Conservation (phyloP, 2,797 vertebrate genomes). For the Cyclopterus lumpus region DNA sequence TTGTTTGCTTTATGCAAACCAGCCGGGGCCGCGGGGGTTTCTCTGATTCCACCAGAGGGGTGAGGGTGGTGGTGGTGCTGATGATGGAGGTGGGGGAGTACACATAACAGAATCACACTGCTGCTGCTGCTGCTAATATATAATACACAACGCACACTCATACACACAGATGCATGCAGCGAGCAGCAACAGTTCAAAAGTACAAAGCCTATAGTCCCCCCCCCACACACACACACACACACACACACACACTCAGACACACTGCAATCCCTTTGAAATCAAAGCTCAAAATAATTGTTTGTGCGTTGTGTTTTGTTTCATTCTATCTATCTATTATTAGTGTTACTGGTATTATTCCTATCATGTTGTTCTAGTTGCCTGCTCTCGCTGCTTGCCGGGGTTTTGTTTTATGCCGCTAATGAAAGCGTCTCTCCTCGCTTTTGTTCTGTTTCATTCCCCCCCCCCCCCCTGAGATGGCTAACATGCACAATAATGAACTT, state of each 20-base stretch:
- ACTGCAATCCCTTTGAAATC: constrained; percentile 80
- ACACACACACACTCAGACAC: constrained; percentile 24
- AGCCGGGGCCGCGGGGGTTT: constrained; percentile 92
- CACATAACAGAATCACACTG: constrained; percentile 73
- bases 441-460: constrained; percentile 60
- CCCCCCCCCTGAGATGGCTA: constrained; percentile 46
- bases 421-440: constrained; percentile 77
- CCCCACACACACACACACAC: constrained; percentile 22
- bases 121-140: constrained; percentile 72
- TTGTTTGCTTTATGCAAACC: constrained; percentile 99
- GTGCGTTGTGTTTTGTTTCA: constrained; percentile 78
- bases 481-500: constrained; percentile 57
- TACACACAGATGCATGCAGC: constrained; percentile 54
- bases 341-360: constrained; percentile 77
- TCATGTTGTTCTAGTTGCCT: constrained; percentile 75
- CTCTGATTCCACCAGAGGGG: constrained; percentile 86
- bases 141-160: constrained; percentile 57
- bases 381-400: constrained; percentile 64
- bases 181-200: constrained; percentile 79
- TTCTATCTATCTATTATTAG: constrained; percentile 78
- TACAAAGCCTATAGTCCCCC: constrained; percentile 69
- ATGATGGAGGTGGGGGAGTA: constrained; percentile 74
- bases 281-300: constrained; percentile 84
- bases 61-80: constrained; percentile 84
- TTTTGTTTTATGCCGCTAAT: constrained; percentile 78